Percentiles rank a stretch among this genome's conserved stretches.
phyloP scores from a whole-genome alignment of 1,140 invertebrate species.

The Mylabris phalerata region DNA sequence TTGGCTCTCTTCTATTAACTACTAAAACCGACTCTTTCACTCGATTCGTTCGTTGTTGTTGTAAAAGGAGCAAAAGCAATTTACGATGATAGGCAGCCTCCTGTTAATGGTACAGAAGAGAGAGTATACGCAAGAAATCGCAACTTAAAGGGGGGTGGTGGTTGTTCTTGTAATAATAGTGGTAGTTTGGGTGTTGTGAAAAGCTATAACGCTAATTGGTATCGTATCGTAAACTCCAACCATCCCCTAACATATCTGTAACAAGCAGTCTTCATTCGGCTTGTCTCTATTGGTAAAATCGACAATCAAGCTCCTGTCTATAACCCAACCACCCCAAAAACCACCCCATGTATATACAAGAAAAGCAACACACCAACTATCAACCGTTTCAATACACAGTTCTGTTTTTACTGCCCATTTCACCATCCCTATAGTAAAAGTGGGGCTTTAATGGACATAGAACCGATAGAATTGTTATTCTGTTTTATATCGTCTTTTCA shows the following conservation, averaged over 20 bases:
- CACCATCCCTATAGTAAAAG: slow-evolving; percentile 11
- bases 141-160: slow-evolving; percentile 1
- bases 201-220: slow-evolving; percentile 22
- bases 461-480: no score
- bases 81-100: slow-evolving; percentile 10
- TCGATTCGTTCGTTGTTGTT: background rate
- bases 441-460: slow-evolving; percentile 10
- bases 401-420: slow-evolving; percentile 12
- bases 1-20: no score
- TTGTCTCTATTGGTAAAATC: slow-evolving; percentile 19
- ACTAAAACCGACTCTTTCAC: background rate
- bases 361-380: no score
- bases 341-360: background rate
- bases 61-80: slow-evolving; percentile 1
- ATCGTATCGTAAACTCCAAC: slow-evolving; percentile 18
- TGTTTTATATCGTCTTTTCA: no score
- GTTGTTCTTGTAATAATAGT: no score
- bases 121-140: slow-evolving; percentile 14
- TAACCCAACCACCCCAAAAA: slow-evolving; percentile 11
- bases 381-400: background rate
- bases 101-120: slow-evolving; percentile 7
- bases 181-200: background rate
- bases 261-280: slow-evolving; percentile 14
- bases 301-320: slow-evolving; percentile 21
- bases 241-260: slow-evolving; percentile 12